Conservation (phyloP, 2,113 vertebrate species). For the Micromys minutus region DNA sequence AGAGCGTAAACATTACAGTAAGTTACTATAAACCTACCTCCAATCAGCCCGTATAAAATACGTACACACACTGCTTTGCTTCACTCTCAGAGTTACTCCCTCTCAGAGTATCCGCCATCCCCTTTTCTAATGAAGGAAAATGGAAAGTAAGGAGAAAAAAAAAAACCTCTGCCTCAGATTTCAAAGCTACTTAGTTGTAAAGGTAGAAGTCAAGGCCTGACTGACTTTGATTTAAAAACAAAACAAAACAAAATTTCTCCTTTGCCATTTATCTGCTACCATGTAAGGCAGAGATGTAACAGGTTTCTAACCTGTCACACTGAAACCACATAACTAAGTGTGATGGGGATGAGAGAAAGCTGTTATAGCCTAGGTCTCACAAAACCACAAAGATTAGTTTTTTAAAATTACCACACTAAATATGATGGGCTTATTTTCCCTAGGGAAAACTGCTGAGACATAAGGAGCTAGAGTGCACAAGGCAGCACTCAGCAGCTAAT, state of each 20-base stretch:
- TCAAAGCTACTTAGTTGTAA: conserved; percentile 23
- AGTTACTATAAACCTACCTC: background rate
- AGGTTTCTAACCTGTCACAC: background rate
- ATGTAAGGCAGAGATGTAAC: background rate
- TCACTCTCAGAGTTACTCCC: background rate
- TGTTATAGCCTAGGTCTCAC: background rate
- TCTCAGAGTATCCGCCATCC: background rate
- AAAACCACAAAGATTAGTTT: background rate
- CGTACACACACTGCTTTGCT: background rate
- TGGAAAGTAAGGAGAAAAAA: background rate
- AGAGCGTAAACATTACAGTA: background rate
- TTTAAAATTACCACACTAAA: conserved; percentile 14
- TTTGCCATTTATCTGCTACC: background rate
- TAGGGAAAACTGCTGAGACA: conserved; percentile 21
- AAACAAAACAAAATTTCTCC: background rate
- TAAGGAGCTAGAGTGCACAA: background rate
- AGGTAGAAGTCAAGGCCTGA: background rate
- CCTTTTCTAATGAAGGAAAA: conserved; percentile 19
- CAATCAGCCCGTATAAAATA: background rate
- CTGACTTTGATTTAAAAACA: background rate
- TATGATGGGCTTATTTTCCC: conserved; percentile 28
- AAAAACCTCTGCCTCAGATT: conserved; percentile 2
- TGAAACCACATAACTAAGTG: background rate
- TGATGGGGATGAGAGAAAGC: background rate
- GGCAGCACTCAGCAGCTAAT: background rate